These are phyloP conservation scores for Hofmannophila pseudospretella DNA, from an alignment of 2,888 invertebrate genomes.

Conservation along the genomic window DNA sequence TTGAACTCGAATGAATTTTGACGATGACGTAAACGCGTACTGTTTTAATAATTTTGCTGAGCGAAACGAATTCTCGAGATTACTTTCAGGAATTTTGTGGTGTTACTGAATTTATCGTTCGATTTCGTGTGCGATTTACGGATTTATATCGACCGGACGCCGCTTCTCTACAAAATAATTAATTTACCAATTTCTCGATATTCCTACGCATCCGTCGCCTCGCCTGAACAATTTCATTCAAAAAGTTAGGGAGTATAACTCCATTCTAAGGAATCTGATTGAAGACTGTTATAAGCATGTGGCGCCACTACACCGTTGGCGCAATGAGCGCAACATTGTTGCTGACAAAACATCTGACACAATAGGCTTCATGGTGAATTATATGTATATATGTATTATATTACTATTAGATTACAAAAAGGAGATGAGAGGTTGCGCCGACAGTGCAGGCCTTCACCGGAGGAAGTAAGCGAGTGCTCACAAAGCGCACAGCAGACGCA, in stretches of 20 bases:
- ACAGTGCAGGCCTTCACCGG: constrained; percentile 59
- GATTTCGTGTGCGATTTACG: neutral
- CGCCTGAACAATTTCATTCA: constrained; percentile 16
- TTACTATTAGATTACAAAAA: neutral
- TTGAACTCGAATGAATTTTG: neutral
- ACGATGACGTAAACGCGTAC: neutral
- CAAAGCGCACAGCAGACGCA: constrained; percentile 59
- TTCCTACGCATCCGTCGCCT: constrained; percentile 71
- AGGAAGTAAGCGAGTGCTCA: constrained; percentile 70
- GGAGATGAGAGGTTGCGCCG: constrained; percentile 31
- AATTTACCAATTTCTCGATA: neutral
- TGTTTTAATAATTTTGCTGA: neutral
- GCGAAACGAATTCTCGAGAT: neutral
- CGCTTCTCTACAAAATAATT: constrained; percentile 37
- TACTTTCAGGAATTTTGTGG: neutral
- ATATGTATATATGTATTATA: neutral
- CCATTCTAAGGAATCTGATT: constrained; percentile 2
- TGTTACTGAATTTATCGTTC: neutral
- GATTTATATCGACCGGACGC: constrained; percentile 52
- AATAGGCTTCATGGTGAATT: too few relatives aligned
- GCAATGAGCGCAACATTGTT: constrained; percentile 30
- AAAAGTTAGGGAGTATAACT: neutral
- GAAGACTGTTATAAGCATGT: constrained; percentile 31
- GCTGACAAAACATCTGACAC: too few relatives aligned
- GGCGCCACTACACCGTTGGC: constrained; percentile 52